Percentiles rank a stretch among this genome's conserved stretches.
Evolutionary conservation across 2,888 invertebrate genomes (phyloP).

Genomic region (Stictocephala bisonia): DNA sequence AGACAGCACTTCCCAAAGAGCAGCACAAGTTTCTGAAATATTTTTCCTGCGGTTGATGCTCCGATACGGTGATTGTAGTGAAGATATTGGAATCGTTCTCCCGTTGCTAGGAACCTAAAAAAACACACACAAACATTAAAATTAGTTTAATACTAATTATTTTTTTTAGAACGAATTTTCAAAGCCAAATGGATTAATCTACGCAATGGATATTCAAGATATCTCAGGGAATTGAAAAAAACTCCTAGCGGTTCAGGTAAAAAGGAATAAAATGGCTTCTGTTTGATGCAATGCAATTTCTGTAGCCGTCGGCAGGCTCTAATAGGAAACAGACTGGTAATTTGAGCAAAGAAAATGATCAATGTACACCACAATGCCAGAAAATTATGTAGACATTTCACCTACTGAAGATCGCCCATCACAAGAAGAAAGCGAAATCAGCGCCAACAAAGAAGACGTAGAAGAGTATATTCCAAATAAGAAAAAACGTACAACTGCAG

Average conservation of each 20-base stretch:
- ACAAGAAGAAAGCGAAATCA: background rate
- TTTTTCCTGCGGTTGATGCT: constrained; percentile 1
- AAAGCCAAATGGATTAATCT: too few relatives aligned
- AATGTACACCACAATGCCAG: background rate
- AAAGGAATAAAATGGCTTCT: constrained; percentile 19
- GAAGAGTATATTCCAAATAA: background rate
- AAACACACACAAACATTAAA: too few relatives aligned
- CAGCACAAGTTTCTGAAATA: constrained; percentile 6
- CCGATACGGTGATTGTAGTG: constrained; percentile 20
- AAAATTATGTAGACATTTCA: background rate
- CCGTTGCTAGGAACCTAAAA: constrained; percentile 18
- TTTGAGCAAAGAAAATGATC: background rate
- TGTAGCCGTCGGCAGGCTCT: background rate
- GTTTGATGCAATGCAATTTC: constrained; percentile 23
- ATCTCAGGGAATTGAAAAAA: constrained; percentile 17
- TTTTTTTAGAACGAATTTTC: too few relatives aligned
- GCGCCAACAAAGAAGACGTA: background rate
- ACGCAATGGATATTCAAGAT: too few relatives aligned
- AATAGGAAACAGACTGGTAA: background rate
- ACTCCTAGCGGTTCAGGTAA: background rate
- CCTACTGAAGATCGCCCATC: background rate
- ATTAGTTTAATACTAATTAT: too few relatives aligned
- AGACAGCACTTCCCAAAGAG: background rate
- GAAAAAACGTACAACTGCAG: constrained; percentile 7
- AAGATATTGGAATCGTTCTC: constrained; percentile 5